phyloP scores from a whole-genome alignment of 2,113 vertebrate genomes.

The Anhinga rufa region DNA sequence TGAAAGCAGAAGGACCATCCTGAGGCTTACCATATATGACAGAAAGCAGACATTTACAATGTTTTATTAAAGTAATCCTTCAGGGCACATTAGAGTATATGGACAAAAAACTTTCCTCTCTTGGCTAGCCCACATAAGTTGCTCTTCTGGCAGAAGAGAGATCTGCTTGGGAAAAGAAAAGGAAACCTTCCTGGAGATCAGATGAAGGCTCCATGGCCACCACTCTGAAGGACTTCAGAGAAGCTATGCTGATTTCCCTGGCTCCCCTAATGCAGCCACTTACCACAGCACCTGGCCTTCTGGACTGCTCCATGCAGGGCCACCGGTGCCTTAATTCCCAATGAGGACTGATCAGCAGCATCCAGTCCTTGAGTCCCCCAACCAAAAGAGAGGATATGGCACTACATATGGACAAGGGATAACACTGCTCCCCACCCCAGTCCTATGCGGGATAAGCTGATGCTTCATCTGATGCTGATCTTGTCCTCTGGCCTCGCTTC shows the following conservation, averaged over 20 bases:
- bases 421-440: not conserved
- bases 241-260: not conserved
- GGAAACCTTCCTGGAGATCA: not conserved
- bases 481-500: not conserved
- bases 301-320: not conserved
- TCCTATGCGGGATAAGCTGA: not conserved
- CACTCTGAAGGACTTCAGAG: not conserved
- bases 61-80: not conserved
- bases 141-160: not conserved
- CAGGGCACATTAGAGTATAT: not conserved
- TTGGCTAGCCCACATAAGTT: not conserved
- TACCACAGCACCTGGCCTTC: not conserved
- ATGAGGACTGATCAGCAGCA: not conserved
- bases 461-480: not conserved
- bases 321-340: not conserved
- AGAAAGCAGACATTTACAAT: not conserved
- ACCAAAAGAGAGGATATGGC: not conserved
- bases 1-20: not conserved
- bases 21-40: not conserved
- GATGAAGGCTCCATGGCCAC: not conserved
- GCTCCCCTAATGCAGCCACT: not conserved
- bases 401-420: not conserved
- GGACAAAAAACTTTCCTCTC: not conserved
- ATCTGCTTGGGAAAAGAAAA: not conserved
- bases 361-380: not conserved